phyloP scores from a whole-genome alignment of 2,113 vertebrate genomes.

The Triplophysa siluroides region DNA sequence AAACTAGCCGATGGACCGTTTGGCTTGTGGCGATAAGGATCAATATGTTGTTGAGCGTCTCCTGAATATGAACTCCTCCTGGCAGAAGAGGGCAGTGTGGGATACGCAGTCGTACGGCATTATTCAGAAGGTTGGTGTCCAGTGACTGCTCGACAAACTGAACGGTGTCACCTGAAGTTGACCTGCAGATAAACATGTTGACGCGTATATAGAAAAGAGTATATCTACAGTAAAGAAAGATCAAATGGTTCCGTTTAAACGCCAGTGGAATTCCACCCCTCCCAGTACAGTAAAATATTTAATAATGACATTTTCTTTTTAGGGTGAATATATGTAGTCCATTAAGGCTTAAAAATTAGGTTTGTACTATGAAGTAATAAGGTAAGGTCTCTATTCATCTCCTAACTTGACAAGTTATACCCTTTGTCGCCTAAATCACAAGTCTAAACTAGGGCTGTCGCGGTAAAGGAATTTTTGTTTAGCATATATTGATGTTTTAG shows the following conservation, averaged over 20 bases:
- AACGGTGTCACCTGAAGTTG: slow-evolving; percentile 79
- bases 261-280: background rate
- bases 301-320: too few relatives aligned
- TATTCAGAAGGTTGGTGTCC: slow-evolving; percentile 88
- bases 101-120: slow-evolving; percentile 79
- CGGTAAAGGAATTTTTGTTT: too few relatives aligned
- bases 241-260: background rate
- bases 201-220: too few relatives aligned
- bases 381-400: too few relatives aligned
- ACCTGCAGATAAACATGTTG: slow-evolving; percentile 68
- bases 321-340: too few relatives aligned
- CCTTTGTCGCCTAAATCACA: too few relatives aligned
- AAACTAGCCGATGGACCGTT: slow-evolving; percentile 85
- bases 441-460: too few relatives aligned
- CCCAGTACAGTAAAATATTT: too few relatives aligned
- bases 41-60: slow-evolving; percentile 83
- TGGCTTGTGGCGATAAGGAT: slow-evolving; percentile 85
- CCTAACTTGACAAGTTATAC: too few relatives aligned
- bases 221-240: background rate
- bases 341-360: too few relatives aligned
- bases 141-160: slow-evolving; percentile 89
- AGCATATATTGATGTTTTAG: too few relatives aligned
- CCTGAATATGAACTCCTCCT: slow-evolving; percentile 83
- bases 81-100: slow-evolving; percentile 82
- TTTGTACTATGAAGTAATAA: too few relatives aligned